Percentiles rank a stretch among this genome's conserved stretches.
These are phyloP conservation scores for Diplazon laetatorius DNA, from an alignment of 2,888 invertebrate species.

Conservation along the genomic window DNA sequence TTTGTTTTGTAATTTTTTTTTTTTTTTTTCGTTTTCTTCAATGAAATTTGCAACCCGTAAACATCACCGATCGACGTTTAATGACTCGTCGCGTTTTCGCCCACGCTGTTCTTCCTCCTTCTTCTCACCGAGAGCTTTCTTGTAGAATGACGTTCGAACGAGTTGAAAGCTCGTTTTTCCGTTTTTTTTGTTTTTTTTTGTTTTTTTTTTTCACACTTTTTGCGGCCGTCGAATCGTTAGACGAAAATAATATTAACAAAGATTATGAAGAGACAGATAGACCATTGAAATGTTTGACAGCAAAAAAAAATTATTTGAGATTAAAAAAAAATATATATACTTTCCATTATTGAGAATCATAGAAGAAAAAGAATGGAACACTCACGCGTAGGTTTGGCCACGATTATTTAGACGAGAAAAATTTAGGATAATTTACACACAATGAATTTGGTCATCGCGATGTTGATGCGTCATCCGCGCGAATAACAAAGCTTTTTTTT, in stretches of 20 bases:
- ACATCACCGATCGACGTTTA: slow-evolving; percentile 17
- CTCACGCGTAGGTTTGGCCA: slow-evolving; percentile 16
- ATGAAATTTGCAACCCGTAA: slow-evolving; percentile 20
- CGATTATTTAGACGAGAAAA: too few relatives aligned
- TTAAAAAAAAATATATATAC: slow-evolving; percentile 7
- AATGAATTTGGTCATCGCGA: slow-evolving; percentile 24
- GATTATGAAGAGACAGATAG: slow-evolving; percentile 35
- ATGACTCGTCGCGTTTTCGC: slow-evolving; percentile 6
- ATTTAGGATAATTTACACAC: slow-evolving; percentile 16
- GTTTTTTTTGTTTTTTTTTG: slow-evolving; percentile 4
- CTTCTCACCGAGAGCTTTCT: slow-evolving; percentile 10
- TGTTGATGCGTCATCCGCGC: slow-evolving; percentile 18
- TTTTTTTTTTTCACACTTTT: too few relatives aligned
- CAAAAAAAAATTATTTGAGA: too few relatives aligned
- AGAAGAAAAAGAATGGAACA: slow-evolving; percentile 13
- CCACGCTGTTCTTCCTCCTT: slow-evolving; percentile 30
- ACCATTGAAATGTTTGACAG: slow-evolving; percentile 15
- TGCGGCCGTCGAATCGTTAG: slow-evolving; percentile 9
- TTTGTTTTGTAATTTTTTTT: slow-evolving; percentile 22
- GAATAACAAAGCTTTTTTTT: slow-evolving; percentile 19
- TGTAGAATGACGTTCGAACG: slow-evolving; percentile 6
- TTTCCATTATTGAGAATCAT: slow-evolving; percentile 9
- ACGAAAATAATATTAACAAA: slow-evolving; percentile 29
- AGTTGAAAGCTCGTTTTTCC: background rate
- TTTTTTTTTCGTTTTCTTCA: slow-evolving; percentile 17